A percentile compares a stretch with the other conserved stretches of the same genome.
phyloP scores from a whole-genome alignment of 2,797 vertebrate genomes.

The Buphagus erythrorhynchus region DNA sequence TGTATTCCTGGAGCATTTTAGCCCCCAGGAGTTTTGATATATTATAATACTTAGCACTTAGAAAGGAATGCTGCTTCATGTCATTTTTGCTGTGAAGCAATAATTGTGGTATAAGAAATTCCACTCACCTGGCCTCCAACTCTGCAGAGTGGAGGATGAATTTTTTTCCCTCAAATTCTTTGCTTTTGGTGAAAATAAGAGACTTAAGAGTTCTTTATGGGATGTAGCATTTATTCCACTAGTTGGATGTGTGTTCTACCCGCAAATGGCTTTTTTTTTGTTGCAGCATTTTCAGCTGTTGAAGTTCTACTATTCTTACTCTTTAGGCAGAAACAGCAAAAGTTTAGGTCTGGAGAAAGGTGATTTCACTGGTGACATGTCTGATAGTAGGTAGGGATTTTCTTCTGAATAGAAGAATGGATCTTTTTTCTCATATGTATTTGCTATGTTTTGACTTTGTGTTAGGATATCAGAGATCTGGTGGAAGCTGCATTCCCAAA shows the following conservation, averaged over 20 bases:
- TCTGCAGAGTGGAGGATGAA: not conserved
- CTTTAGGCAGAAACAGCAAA: not conserved
- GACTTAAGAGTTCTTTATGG: not conserved
- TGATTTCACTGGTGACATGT: not conserved
- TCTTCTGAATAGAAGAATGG: not conserved
- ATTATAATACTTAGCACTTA: not conserved
- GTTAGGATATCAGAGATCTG: not conserved
- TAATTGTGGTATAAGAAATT: not conserved
- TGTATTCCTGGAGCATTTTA: not conserved
- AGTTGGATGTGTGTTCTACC: not conserved
- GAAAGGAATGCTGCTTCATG: not conserved
- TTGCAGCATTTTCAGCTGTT: not conserved
- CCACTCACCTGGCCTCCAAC: not conserved
- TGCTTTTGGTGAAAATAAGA: not conserved
- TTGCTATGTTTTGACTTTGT: not conserved
- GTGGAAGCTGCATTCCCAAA: not conserved
- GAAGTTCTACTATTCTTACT: not conserved
- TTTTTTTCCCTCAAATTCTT: not conserved
- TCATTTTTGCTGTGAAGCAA: not conserved
- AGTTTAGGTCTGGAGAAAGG: not conserved
- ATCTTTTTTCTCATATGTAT: not conserved
- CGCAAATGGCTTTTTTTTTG: not conserved
- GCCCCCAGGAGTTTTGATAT: not conserved
- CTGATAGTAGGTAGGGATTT: rapidly evolving
- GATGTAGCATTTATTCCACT: not conserved